Evolutionary conservation across 1,140 invertebrate genomes (phyloP), one percentile per base, ranked within the genome.

Genomic region (Neotoxoptera formosana): DNA sequence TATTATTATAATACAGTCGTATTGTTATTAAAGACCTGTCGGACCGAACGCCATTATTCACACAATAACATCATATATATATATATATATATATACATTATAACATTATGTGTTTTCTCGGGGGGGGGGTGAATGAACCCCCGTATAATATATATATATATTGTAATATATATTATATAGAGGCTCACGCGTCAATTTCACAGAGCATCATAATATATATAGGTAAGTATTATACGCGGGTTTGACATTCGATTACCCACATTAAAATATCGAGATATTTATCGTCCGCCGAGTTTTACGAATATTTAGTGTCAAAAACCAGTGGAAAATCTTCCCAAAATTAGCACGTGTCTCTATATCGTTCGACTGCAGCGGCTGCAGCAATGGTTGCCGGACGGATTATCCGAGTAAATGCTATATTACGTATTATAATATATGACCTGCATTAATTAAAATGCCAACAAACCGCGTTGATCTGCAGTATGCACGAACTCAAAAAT

Each of bases 21-120:
- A 76, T 76, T 76, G 60, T 76, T 76, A 76, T 76, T 76, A 76
- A 76, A 76, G 60, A 76, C 60, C 60, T 76, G 60, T 76, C 60
- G 30, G 30, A 76, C 60, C 60, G 60, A 76, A 76, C 60, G 60
- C 60, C 60, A 76, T 76, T 76, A 76, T 76, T 76, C 60, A 76
- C 60, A 76, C 4, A 41, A 41, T 41, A 41, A 41, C 4, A 41
- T 41, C 41, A 41, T 41, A 41, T n/a, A n/a, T n/a, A n/a, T n/a
- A n/a, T n/a, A n/a, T n/a, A n/a, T n/a, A n/a, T n/a, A n/a, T n/a
- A n/a, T 76, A 67, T n/a, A 76, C n/a, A 76, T 76, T 76, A 76
- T 76, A 76, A 76, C n/a, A 76, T 76, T 76, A 76, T 76, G 60
- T 17, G 60, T 76, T 76, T 76, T 76, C 30, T n/a, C 51, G 20